Evolutionary conservation across 2,888 invertebrate genomes (phyloP).

Genomic region (Fragum whitleyi): DNA sequence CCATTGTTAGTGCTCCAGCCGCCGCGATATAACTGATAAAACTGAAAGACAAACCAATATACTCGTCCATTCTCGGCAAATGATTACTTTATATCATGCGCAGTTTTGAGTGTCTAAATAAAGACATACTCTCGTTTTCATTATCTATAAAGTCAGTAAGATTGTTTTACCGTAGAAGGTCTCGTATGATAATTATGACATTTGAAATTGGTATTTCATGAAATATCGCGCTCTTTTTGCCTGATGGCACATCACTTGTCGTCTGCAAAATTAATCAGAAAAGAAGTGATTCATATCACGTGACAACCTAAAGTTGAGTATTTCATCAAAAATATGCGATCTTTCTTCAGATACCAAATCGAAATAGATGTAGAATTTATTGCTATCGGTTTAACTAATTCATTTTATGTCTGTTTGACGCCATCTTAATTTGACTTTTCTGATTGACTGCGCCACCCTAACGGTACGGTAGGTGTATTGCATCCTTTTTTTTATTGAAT

Average conservation of each 20-base stretch:
- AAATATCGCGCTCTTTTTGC: conserved; percentile 14
- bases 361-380: conserved; percentile 13
- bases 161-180: no score
- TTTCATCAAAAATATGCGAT: conserved; percentile 19
- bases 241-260: conserved; percentile 9
- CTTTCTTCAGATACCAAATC: conserved; percentile 5
- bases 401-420: conserved; percentile 8
- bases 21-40: no score
- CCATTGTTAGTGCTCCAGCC: no score
- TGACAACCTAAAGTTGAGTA: background rate
- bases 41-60: no score
- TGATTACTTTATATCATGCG: no score
- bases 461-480: background rate
- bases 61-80: no score
- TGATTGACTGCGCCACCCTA: conserved; percentile 16
- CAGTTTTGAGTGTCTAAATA: no score
- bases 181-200: background rate
- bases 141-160: background rate
- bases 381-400: conserved; percentile 18
- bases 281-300: background rate
- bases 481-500: no score
- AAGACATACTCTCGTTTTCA: background rate
- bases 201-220: conserved; percentile 23
- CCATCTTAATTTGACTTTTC: conserved; percentile 16
- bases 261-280: conserved; percentile 18